Percentiles rank a stretch among this genome's conserved stretches.
phyloP scores from a whole-genome alignment of 2,797 vertebrate genomes.

The Propithecus deckenii region DNA sequence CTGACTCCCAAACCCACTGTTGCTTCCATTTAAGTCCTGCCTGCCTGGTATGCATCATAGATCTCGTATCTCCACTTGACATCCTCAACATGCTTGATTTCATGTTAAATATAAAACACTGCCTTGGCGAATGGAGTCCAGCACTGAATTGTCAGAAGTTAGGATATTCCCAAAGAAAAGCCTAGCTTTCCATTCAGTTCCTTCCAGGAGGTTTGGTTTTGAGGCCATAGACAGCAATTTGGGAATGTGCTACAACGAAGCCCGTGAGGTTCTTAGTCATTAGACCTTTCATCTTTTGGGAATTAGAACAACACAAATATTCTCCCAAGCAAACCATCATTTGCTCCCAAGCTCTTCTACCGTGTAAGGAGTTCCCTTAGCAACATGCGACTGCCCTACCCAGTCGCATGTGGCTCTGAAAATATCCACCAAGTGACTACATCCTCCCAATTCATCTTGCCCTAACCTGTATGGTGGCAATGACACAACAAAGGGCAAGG shows the following conservation, averaged over 20 bases:
- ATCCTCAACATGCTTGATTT: not conserved
- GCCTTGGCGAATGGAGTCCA: not conserved
- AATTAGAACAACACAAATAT: not conserved
- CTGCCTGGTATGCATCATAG: not conserved
- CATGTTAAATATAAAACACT: not conserved
- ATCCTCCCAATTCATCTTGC: not conserved
- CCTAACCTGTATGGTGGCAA: not conserved
- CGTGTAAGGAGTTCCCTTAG: not conserved
- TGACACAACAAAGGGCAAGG: not conserved
- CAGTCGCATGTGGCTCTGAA: not conserved
- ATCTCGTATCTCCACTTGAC: not conserved
- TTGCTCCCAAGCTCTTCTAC: not conserved
- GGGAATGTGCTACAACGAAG: not conserved
- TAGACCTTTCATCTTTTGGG: not conserved
- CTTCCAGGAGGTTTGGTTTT: slow-evolving; percentile 4
- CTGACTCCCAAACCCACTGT: not conserved
- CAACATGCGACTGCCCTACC: not conserved
- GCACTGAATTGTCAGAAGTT: not conserved
- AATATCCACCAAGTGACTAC: not conserved
- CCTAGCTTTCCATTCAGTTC: not conserved
- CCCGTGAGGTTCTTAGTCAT: not conserved
- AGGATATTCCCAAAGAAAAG: not conserved
- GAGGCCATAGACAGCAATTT: not conserved
- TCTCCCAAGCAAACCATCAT: not conserved
- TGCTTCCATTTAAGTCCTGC: not conserved